Conservation (phyloP, 2,888 invertebrate genomes). For the Dicroscelio sp. region DNA sequence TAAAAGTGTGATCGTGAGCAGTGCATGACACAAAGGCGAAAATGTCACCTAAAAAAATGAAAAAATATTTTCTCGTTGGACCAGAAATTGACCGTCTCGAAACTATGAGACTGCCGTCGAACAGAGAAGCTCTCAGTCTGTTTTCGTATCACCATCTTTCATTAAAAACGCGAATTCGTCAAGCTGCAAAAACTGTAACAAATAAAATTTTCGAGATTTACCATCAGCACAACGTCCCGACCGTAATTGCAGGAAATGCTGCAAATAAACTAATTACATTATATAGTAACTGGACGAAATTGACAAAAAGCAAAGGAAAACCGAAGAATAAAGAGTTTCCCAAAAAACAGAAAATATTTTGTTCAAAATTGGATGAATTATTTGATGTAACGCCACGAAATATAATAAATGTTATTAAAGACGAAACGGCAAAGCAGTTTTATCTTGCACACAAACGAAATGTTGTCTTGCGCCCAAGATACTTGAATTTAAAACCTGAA, state of each 20-base stretch:
- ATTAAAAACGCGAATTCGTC: background rate
- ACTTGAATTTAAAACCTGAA: background rate
- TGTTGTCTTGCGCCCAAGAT: conserved; percentile 9
- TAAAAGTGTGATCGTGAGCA: background rate
- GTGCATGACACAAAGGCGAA: background rate
- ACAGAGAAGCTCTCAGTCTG: background rate
- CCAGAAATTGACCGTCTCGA: background rate
- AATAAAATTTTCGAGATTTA: background rate
- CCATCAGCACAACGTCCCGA: background rate
- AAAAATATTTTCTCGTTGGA: background rate
- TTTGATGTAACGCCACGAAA: conserved; percentile 18
- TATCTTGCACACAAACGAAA: conserved; percentile 7
- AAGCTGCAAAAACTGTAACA: background rate
- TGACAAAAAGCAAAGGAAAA: background rate
- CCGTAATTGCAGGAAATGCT: background rate
- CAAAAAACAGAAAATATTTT: background rate
- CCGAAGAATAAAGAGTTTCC: background rate
- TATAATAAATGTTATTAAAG: background rate
- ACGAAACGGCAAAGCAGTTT: background rate
- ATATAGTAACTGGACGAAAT: background rate
- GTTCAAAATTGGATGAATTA: background rate
- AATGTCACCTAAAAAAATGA: background rate
- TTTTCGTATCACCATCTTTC: background rate
- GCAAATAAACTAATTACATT: background rate
- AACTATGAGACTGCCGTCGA: background rate